Evolutionary conservation across 2,888 invertebrate species (phyloP).

Genomic region (Aporophyla nigra): DNA sequence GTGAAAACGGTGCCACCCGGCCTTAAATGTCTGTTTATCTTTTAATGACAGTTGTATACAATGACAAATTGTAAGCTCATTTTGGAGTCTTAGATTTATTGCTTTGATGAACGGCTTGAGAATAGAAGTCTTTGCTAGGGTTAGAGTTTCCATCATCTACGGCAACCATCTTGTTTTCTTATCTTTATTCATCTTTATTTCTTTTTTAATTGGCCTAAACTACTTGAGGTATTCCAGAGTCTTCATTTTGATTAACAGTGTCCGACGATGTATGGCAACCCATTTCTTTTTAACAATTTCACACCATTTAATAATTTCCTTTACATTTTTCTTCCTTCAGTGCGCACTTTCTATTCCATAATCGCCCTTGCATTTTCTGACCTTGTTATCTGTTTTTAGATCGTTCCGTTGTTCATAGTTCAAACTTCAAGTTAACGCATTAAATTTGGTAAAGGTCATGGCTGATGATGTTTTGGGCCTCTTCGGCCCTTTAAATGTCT

Average conservation of each 20-base stretch:
- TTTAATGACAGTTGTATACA: not conserved
- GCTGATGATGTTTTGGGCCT: not conserved
- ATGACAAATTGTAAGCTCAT: slow-evolving; percentile 9
- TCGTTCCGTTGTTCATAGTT: not conserved
- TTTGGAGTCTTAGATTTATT: not conserved
- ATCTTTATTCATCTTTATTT: not conserved
- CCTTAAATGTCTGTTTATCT: slow-evolving; percentile 35
- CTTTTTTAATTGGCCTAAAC: not conserved
- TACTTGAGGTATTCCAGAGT: not conserved
- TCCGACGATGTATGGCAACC: not conserved
- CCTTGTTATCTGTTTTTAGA: not conserved
- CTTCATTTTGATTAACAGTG: not conserved
- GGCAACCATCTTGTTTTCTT: not conserved
- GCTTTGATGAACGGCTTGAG: not conserved
- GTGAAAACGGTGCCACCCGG: too few relatives aligned
- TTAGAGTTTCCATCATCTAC: not conserved
- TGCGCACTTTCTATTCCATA: not conserved
- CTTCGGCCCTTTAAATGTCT: not conserved
- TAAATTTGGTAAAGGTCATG: slow-evolving; percentile 5
- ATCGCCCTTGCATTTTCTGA: not conserved
- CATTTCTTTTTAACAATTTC: not conserved
- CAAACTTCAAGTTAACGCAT: not conserved
- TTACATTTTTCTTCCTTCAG: not conserved
- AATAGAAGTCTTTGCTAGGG: not conserved
- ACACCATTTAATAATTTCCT: not conserved